Percentiles rank a stretch among this genome's conserved stretches.
These are phyloP conservation scores for Callyntrura sp. DNA, from an alignment of 2,888 invertebrate species.

Conservation along the genomic window DNA sequence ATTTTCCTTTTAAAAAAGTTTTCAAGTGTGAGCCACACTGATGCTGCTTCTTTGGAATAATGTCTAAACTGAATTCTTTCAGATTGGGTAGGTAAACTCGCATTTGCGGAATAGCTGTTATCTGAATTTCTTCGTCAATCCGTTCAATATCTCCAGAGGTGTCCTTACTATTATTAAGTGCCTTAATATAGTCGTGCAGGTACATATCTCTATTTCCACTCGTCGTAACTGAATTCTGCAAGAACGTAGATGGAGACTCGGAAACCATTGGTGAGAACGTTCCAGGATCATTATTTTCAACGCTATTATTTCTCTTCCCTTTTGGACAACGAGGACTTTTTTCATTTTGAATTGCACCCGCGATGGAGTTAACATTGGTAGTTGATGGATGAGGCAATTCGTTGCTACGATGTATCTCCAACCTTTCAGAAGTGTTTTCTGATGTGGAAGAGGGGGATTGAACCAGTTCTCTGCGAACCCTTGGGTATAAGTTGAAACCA, in stretches of 20 bases:
- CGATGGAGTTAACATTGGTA: too few species aligned
- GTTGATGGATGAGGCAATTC: background rate
- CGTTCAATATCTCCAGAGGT: background rate
- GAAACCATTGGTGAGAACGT: background rate
- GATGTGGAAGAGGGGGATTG: background rate
- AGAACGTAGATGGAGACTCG: background rate
- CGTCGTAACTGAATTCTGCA: background rate
- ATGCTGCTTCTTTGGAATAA: background rate
- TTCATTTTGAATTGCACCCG: background rate
- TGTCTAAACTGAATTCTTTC: background rate
- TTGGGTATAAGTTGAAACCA: background rate
- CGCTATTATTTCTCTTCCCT: too few species aligned
- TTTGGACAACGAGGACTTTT: too few species aligned
- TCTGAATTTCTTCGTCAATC: background rate
- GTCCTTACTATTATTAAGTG: background rate
- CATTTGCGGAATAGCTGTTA: background rate
- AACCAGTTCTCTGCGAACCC: background rate
- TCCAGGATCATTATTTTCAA: too few species aligned
- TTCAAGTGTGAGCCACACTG: constrained; percentile 2
- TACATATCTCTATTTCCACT: too few species aligned
- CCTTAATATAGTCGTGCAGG: background rate
- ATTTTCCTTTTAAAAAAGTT: background rate
- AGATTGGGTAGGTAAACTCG: constrained; percentile 14
- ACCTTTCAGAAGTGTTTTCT: background rate
- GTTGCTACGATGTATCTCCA: background rate